Evolutionary conservation across 1,140 invertebrate species (phyloP), one percentile per base, ranked within the genome.

Genomic region (Agrypnia vestita): DNA sequence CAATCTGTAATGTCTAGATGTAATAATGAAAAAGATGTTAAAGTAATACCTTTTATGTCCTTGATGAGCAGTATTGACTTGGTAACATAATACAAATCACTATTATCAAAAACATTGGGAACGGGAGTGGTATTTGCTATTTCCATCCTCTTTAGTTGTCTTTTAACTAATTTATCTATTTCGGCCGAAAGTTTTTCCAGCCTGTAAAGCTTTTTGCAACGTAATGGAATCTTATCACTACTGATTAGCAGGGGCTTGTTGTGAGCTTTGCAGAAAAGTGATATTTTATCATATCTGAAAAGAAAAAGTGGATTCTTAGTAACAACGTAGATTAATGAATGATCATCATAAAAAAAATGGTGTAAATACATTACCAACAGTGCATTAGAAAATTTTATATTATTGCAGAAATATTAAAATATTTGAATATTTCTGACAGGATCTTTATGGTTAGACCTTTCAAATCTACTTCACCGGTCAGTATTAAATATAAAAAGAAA

Each of bases 141-240:
- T 10, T 67, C 61, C 61, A 64, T 62, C n/a, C 35, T 77, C 56
- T 90, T 90, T 84, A 88, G 85, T 11, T 82, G 82, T 13, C 86
- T 85, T 76, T 86, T 85, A 72, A 88, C 85, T 51, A 89, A 83
- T 77, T 88, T 86, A 10, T 83, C 82, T n/a, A 89, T 82, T 7
- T 84, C 85, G n/a, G 79, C 62, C 0, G 84, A 53, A 74, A 90
- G 88, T n/a, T 86, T 80, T 75, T 89, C 87, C 84, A 90, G 83
- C 56, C 85, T 84, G 82, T 90, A 93, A 21, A 93, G 85, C 72
- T 91, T 88, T 84, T 95, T 95, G 21, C 91, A 91, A 49, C 93
- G 88, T 21, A 95, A 87, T n/a, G 91, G 89, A n/a, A 89, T 86
- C 15, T 69, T 82, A 79, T 92, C 89, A 53, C 19, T 53, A 7